Evolutionary conservation across 2,888 invertebrate genomes (phyloP).

Genomic region (Dusona sp.): DNA sequence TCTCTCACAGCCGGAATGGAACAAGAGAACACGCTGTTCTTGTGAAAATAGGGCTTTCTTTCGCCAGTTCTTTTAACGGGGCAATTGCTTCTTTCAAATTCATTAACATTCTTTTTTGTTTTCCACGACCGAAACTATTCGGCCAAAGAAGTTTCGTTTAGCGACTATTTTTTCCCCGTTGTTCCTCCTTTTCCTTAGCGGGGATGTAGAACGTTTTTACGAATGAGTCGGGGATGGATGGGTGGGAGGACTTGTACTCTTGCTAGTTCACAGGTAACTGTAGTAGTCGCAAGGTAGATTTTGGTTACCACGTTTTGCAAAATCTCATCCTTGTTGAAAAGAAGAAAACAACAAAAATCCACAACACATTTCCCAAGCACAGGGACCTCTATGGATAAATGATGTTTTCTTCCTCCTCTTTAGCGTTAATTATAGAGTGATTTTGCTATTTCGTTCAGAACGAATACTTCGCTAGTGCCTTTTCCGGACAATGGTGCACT

Average conservation of each 20-base stretch:
- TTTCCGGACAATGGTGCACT: slow-evolving; percentile 31
- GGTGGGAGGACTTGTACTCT: slow-evolving; percentile 67
- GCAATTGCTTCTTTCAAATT: background rate
- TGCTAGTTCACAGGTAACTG: slow-evolving; percentile 77
- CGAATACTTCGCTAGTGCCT: slow-evolving; percentile 31
- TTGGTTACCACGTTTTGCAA: slow-evolving; percentile 64
- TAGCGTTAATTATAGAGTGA: background rate
- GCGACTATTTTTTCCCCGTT: slow-evolving; percentile 19
- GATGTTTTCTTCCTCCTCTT: background rate
- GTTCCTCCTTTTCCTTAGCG: slow-evolving; percentile 27
- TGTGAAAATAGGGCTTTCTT: slow-evolving; percentile 28
- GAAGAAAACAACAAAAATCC: background rate
- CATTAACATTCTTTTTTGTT: background rate
- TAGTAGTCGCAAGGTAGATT: slow-evolving; percentile 74
- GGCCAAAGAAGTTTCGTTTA: background rate
- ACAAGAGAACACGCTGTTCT: slow-evolving; percentile 39
- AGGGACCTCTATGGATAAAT: background rate
- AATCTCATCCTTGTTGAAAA: slow-evolving; percentile 22
- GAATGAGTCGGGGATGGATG: slow-evolving; percentile 64
- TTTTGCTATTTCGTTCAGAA: slow-evolving; percentile 6
- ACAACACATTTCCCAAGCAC: slow-evolving; percentile 15
- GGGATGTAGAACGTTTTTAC: slow-evolving; percentile 63
- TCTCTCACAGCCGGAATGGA: slow-evolving; percentile 43
- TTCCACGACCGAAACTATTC: background rate
- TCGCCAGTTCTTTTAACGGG: background rate